Conservation (phyloP, 2,113 vertebrate genomes). For the Pogona vitticeps region DNA sequence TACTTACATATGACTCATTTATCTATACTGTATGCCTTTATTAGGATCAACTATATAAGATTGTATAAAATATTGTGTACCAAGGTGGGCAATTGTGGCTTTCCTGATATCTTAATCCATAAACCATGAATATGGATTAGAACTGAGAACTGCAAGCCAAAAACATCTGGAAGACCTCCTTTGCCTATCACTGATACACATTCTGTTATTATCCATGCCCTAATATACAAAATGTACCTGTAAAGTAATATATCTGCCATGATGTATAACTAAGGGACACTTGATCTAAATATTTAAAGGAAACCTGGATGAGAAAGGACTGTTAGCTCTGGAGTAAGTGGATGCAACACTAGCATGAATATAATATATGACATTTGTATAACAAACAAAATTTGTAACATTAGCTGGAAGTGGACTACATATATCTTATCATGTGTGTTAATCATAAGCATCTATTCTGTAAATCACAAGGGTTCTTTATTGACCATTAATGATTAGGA, state of each 20-base stretch:
- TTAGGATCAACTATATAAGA: no score
- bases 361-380: not conserved
- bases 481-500: not conserved
- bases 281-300: not conserved
- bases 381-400: not conserved
- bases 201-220: no score
- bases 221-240: not conserved
- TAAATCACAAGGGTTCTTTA: not conserved
- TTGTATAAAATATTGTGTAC: no score
- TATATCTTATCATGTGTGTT: not conserved
- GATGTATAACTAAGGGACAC: not conserved
- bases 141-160: no score
- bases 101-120: no score
- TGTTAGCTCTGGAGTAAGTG: not conserved
- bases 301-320: not conserved
- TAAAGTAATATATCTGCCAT: not conserved
- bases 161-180: no score
- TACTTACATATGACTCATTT: no score
- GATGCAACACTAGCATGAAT: not conserved
- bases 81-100: no score
- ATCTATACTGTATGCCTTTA: no score
- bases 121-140: no score
- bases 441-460: not conserved
- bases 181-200: no score
- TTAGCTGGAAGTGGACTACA: not conserved